These are phyloP conservation scores for Neolamprologus sp. DNA, from an alignment of 2,113 vertebrate genomes.

Conservation along the genomic window DNA sequence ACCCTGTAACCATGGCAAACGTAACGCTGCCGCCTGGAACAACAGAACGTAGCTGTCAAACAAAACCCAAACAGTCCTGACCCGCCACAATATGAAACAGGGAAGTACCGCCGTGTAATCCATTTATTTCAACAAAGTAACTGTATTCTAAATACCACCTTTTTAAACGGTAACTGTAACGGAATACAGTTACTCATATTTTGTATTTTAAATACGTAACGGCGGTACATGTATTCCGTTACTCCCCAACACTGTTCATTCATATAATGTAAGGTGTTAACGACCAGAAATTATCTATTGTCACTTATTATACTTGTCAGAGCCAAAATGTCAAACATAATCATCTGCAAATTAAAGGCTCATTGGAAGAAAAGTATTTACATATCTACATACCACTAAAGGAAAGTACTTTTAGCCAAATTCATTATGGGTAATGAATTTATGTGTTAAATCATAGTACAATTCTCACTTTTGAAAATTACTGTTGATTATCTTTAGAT, in stretches of 20 bases:
- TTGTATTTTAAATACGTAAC: too few relatives aligned
- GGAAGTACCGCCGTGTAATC: too few relatives aligned
- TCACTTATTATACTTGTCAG: neutral
- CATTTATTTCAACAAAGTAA: too few relatives aligned
- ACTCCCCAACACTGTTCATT: neutral
- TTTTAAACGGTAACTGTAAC: too few relatives aligned
- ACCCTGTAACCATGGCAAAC: too few relatives aligned
- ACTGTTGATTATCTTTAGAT: neutral
- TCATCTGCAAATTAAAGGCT: neutral
- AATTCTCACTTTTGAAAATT: neutral
- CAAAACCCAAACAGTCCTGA: too few relatives aligned
- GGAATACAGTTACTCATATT: too few relatives aligned
- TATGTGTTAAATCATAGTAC: neutral
- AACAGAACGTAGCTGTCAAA: too few relatives aligned
- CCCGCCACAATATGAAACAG: too few relatives aligned
- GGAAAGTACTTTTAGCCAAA: neutral
- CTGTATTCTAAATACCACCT: too few relatives aligned
- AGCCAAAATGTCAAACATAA: neutral
- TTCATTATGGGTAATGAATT: neutral
- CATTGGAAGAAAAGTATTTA: neutral
- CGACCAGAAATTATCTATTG: fast-evolving
- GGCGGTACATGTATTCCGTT: too few relatives aligned
- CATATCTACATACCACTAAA: neutral
- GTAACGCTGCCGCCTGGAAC: too few relatives aligned
- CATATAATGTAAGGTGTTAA: neutral